Evolutionary conservation across 1,140 invertebrate genomes (phyloP).

Genomic region (Hycleus cichorii): DNA sequence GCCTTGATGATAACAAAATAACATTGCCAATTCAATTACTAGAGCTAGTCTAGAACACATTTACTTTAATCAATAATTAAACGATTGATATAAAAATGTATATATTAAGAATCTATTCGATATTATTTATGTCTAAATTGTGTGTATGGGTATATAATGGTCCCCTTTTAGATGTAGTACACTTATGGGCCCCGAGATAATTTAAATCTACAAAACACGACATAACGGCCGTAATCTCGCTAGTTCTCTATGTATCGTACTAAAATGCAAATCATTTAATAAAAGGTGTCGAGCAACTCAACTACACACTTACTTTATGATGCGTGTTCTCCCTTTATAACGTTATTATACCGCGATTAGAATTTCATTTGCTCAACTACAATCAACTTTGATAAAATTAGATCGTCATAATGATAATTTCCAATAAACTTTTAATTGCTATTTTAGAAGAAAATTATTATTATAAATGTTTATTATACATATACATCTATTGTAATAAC

Average conservation of each 20-base stretch:
- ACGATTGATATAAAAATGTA: no score
- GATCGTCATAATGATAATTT: no score
- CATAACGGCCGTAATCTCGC: slow-evolving; percentile 17
- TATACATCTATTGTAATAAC: no score
- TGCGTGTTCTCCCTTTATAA: slow-evolving; percentile 14
- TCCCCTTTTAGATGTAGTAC: slow-evolving; percentile 10
- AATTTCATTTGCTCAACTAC: slow-evolving; percentile 3
- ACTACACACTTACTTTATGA: slow-evolving; percentile 16
- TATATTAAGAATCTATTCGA: no score
- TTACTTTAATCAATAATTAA: background rate
- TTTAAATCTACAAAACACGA: slow-evolving; percentile 19
- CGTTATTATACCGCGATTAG: slow-evolving; percentile 10
- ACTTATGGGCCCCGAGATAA: slow-evolving; percentile 17
- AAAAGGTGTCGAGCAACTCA: slow-evolving; percentile 16
- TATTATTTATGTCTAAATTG: no score
- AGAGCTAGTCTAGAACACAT: background rate
- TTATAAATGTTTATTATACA: no score
- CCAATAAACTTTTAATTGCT: no score
- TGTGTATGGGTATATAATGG: slow-evolving; percentile 2
- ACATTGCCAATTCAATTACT: slow-evolving; percentile 8
- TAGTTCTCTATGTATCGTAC: slow-evolving; percentile 18
- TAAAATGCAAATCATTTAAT: slow-evolving; percentile 20
- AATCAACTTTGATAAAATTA: no score
- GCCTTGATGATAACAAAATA: slow-evolving; percentile 3
- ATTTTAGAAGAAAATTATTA: no score